Conservation (phyloP, 2,113 vertebrate genomes). For the Lepus americanus region DNA sequence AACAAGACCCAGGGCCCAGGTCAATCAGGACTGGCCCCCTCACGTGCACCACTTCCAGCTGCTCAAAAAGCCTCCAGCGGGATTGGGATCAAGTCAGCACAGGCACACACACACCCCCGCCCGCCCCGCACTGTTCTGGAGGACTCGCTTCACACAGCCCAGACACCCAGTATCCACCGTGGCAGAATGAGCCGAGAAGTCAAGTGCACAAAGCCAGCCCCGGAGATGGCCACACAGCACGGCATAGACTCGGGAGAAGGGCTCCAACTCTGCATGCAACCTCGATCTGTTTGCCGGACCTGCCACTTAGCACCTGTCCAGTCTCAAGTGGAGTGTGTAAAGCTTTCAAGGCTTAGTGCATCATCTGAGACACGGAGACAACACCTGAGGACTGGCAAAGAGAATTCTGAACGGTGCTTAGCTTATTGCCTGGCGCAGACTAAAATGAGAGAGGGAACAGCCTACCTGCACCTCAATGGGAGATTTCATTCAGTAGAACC, state of each 20-base stretch:
- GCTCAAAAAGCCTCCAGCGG: neutral
- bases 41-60: too few relatives aligned
- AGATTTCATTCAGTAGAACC: neutral
- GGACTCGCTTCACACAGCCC: neutral
- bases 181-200: neutral
- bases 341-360: neutral
- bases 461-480: neutral
- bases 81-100: neutral
- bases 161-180: fast-evolving
- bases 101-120: too few relatives aligned
- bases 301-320: neutral
- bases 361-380: neutral
- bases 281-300: neutral
- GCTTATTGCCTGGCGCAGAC: neutral
- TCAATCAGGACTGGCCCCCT: too few relatives aligned
- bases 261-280: neutral
- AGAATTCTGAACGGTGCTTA: neutral
- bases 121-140: neutral
- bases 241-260: fast-evolving
- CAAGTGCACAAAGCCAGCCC: too few relatives aligned
- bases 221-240: neutral
- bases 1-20: too few relatives aligned
- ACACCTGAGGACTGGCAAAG: fast-evolving
- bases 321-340: too few relatives aligned
- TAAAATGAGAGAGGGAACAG: neutral